These are phyloP conservation scores for Anguilla megastoma DNA, from an alignment of 2,797 vertebrate species.

Conservation along the genomic window DNA sequence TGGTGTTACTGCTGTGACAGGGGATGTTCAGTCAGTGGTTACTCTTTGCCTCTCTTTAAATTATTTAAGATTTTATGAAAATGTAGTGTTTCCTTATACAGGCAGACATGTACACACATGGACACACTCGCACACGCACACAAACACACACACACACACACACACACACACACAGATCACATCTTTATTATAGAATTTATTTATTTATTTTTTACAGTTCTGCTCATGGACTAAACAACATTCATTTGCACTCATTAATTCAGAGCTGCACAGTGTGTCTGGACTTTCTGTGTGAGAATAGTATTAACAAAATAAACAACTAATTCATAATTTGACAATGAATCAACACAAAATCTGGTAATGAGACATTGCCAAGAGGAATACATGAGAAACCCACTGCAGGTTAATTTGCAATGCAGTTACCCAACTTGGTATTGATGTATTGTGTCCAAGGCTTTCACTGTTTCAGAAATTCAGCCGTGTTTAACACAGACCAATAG, in stretches of 20 bases:
- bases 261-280: background rate
- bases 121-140: background rate
- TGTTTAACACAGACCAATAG: slow-evolving; percentile 63
- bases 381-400: background rate
- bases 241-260: background rate
- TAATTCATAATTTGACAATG: background rate
- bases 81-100: background rate
- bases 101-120: background rate
- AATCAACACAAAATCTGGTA: background rate
- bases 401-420: background rate
- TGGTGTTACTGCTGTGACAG: background rate
- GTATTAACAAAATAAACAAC: background rate
- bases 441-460: background rate
- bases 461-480: slow-evolving; percentile 58
- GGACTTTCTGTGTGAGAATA: background rate
- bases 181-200: too few relatives aligned
- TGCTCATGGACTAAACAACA: background rate
- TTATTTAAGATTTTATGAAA: background rate
- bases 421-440: background rate
- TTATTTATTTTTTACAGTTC: background rate
- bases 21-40: background rate
- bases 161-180: background rate
- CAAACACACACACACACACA: background rate
- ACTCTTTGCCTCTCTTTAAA: background rate
- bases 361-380: background rate